Conservation (phyloP, 2,797 vertebrate species). For the Phrynocephalus forsythii region DNA sequence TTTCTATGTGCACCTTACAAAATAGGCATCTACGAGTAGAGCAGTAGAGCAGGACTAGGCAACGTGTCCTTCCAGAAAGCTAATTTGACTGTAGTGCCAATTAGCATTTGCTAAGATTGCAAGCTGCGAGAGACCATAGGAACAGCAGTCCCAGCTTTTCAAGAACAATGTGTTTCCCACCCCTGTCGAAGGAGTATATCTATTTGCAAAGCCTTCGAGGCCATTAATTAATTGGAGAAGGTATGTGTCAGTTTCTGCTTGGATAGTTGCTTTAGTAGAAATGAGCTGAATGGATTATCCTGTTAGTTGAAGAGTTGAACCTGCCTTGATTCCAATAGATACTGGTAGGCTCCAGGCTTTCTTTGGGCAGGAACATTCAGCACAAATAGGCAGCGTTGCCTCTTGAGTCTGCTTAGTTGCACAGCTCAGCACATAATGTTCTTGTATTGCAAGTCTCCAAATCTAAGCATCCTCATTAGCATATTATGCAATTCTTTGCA, state of each 20-base stretch:
- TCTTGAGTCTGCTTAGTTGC: background rate
- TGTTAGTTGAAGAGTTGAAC: background rate
- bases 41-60: background rate
- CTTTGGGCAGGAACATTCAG: background rate
- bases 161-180: no score
- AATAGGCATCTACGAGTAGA: background rate
- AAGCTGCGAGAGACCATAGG: no score
- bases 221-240: background rate
- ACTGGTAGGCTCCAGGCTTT: background rate
- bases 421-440: background rate
- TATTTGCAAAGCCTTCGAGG: background rate
- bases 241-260: background rate
- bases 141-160: no score
- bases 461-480: background rate
- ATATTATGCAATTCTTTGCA: background rate
- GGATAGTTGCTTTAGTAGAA: background rate
- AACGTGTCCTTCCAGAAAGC: no score
- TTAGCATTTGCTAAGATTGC: no score
- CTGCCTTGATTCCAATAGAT: background rate
- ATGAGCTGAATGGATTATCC: background rate
- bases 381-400: no score
- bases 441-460: background rate
- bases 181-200: no score
- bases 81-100: no score
- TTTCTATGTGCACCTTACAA: background rate